Conservation (phyloP, 2,888 invertebrate species). For the Agonopterix alstromeriana region DNA sequence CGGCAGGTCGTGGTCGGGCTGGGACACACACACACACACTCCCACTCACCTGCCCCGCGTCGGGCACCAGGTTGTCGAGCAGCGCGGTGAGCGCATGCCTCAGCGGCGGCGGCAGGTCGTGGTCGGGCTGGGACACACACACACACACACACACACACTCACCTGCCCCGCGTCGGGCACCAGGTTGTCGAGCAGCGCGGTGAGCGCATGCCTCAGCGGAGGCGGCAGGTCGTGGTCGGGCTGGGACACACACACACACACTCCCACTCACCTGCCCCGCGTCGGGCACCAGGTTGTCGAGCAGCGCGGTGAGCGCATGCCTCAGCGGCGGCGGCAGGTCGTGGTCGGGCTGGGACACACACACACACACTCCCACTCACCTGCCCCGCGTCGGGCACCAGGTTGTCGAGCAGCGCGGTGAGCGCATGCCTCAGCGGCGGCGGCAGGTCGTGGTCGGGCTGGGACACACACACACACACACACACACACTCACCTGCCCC, state of each 20-base stretch:
- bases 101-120: slow-evolving; percentile 80
- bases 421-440: no score
- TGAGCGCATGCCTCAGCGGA: no score
- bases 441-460: no score
- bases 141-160: no score
- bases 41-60: slow-evolving; percentile 24
- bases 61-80: slow-evolving; percentile 38
- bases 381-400: no score
- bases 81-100: slow-evolving; percentile 76
- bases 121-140: slow-evolving; percentile 87
- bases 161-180: no score
- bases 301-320: slow-evolving; percentile 73
- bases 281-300: slow-evolving; percentile 36
- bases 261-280: slow-evolving; percentile 22
- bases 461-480: no score
- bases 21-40: slow-evolving; percentile 61
- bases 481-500: slow-evolving; percentile 19
- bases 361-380: no score
- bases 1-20: slow-evolving; percentile 86
- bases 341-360: slow-evolving; percentile 87
- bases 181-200: no score
- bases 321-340: slow-evolving; percentile 80
- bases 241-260: no score
- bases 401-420: no score
- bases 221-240: no score